Percentiles rank a stretch among this genome's conserved stretches.
Evolutionary conservation across 2,888 invertebrate genomes (phyloP).

Genomic region (Andrena bucephala): DNA sequence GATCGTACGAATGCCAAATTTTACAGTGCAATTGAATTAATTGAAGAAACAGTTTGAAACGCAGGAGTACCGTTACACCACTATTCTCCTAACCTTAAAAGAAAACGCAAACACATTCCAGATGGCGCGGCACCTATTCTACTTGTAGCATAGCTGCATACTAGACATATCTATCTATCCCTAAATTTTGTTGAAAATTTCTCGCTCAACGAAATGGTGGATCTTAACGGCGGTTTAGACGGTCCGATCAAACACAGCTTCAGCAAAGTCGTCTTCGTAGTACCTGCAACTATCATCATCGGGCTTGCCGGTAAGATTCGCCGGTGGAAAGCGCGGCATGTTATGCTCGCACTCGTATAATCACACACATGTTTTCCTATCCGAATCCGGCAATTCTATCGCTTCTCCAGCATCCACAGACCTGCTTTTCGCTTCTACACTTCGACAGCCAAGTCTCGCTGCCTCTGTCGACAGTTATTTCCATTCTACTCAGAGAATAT

Average conservation of each 20-base stretch:
- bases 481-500: not conserved
- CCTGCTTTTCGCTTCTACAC: not conserved
- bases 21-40: not conserved
- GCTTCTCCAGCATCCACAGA: not conserved
- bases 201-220: slow-evolving; percentile 89
- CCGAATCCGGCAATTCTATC: not conserved
- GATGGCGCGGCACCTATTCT: slow-evolving; percentile 87
- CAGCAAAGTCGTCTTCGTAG: slow-evolving; percentile 94
- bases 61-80: not conserved
- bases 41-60: not conserved
- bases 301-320: slow-evolving; percentile 90
- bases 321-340: slow-evolving; percentile 17
- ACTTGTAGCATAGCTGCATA: slow-evolving; percentile 90
- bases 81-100: slow-evolving; percentile 12
- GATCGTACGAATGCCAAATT: not conserved
- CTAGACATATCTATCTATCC: slow-evolving; percentile 89
- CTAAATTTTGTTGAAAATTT: slow-evolving; percentile 85
- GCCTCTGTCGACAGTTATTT: not conserved
- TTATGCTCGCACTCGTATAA: not conserved
- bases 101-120: slow-evolving; percentile 26
- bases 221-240: slow-evolving; percentile 92
- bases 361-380: slow-evolving; percentile 24
- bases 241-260: slow-evolving; percentile 94
- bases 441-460: not conserved
- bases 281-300: slow-evolving; percentile 93